phyloP scores from a whole-genome alignment of 2,797 vertebrate species.

The Buphagus erythrorhynchus region DNA sequence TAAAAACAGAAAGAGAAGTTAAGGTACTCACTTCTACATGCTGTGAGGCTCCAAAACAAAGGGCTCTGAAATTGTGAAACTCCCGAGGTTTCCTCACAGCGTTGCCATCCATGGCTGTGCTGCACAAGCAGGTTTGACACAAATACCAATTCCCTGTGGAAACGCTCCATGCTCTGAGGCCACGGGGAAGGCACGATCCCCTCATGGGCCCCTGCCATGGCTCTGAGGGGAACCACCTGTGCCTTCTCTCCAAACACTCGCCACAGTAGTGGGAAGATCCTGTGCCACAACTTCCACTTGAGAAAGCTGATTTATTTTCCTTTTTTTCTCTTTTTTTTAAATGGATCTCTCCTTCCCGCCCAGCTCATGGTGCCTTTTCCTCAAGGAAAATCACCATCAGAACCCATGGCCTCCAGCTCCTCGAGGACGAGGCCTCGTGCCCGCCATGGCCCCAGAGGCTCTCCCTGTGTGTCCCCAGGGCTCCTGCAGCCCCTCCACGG shows the following conservation, averaged over 20 bases:
- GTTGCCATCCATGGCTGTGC: accelerated
- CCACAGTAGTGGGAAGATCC: neutral
- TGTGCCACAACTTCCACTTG: no score
- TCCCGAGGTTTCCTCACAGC: accelerated
- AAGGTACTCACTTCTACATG: neutral
- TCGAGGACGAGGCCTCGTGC: accelerated
- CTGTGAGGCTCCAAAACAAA: neutral
- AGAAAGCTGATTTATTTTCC: accelerated
- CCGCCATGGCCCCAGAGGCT: accelerated
- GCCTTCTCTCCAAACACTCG: neutral
- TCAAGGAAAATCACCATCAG: neutral
- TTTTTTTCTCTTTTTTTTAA: no score
- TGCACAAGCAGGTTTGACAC: neutral
- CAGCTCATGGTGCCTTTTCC: accelerated
- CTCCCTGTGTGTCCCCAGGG: accelerated
- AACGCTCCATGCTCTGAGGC: neutral
- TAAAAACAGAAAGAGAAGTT: neutral
- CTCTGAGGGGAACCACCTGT: accelerated
- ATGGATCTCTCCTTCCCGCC: accelerated
- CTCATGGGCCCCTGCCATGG: accelerated
- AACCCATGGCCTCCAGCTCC: accelerated
- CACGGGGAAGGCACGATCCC: accelerated
- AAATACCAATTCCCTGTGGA: neutral
- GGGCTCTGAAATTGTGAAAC: neutral
- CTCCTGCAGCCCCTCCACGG: accelerated